phyloP scores from a whole-genome alignment of 2,888 invertebrate species.

The Protula sp. region DNA sequence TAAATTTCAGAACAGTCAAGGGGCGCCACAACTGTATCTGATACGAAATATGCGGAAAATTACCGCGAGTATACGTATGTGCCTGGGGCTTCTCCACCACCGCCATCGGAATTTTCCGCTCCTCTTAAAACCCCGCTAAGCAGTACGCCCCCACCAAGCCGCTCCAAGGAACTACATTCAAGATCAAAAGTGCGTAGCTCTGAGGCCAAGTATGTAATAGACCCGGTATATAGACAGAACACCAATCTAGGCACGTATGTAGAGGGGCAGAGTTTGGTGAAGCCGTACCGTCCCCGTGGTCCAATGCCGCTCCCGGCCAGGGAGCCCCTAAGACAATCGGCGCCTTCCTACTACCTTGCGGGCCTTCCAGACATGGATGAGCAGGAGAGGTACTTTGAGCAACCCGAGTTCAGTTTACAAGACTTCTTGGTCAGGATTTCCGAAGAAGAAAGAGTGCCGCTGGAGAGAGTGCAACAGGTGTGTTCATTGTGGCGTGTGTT shows the following conservation, averaged over 20 bases:
- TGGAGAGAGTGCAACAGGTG: neutral
- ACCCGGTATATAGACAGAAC: conserved; percentile 2
- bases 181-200: neutral
- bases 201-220: conserved; percentile 6
- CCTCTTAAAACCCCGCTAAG: neutral
- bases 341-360: neutral
- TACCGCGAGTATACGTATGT: neutral
- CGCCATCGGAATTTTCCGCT: neutral
- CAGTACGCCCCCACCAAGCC: neutral
- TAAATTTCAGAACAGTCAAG: no score
- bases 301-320: neutral
- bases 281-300: neutral
- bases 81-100: neutral
- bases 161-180: neutral
- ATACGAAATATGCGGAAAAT: no score
- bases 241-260: conserved; percentile 11
- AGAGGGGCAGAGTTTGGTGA: neutral
- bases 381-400: neutral
- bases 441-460: neutral
- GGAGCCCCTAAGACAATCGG: neutral
- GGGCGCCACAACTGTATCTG: no score
- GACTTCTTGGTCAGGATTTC: neutral
- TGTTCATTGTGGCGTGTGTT: no score
- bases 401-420: neutral
- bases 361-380: neutral